A percentile compares a stretch with the other conserved stretches of the same genome.
phyloP scores from a whole-genome alignment of 2,888 invertebrate species.

The Drosophila barbarae region DNA sequence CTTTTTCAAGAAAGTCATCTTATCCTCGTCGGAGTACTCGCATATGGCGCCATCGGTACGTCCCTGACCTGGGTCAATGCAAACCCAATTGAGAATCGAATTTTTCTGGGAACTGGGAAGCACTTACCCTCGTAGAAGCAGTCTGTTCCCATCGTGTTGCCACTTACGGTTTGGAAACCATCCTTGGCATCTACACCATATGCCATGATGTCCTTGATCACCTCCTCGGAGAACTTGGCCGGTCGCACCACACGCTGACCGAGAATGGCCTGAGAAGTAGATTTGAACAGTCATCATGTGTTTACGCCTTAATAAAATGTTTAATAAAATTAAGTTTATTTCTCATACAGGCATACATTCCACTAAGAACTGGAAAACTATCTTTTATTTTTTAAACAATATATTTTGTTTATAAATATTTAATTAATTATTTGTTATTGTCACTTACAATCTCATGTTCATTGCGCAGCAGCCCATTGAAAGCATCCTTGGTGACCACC shows the following conservation, averaged over 20 bases:
- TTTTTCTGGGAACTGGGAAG: not conserved
- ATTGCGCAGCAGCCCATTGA: constrained; percentile 91
- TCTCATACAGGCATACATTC: too few species aligned
- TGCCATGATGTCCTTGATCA: constrained; percentile 80
- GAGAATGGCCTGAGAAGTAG: constrained; percentile 85
- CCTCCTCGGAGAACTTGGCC: constrained; percentile 87
- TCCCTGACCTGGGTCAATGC: constrained; percentile 83
- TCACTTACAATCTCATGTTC: constrained; percentile 89
- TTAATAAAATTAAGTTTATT: too few species aligned
- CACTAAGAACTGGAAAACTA: too few species aligned
- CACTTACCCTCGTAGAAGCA: constrained; percentile 88
- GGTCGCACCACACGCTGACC: constrained; percentile 90
- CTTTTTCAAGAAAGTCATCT: constrained; percentile 82
- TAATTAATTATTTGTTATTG: too few species aligned
- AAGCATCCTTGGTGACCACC: constrained; percentile 93
- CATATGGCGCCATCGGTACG: constrained; percentile 89
- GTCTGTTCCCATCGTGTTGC: constrained; percentile 87
- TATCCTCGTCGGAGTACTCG: constrained; percentile 83
- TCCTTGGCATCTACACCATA: constrained; percentile 76
- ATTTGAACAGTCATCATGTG: not conserved
- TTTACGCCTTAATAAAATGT: not conserved
- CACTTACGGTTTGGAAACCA: constrained; percentile 82
- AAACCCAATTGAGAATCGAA: not conserved
- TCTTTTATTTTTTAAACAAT: too few species aligned
- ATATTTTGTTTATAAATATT: too few species aligned